Evolutionary conservation across 2,888 invertebrate genomes (phyloP), one percentile per base, ranked within the genome.

Genomic region (Lepidochrysops patricia): DNA sequence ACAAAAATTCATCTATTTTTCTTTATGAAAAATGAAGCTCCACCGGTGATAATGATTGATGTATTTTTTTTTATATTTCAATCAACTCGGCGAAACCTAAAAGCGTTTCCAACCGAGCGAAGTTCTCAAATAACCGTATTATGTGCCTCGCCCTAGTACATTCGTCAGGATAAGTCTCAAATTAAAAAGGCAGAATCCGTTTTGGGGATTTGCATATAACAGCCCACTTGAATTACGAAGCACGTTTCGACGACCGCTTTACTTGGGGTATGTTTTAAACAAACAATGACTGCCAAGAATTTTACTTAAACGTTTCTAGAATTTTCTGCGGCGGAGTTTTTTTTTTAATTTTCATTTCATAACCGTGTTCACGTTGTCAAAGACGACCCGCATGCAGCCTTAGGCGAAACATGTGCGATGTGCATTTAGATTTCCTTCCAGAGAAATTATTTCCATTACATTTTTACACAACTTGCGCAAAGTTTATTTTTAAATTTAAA

Each of bases 91-190:
- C 29, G 15, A 72, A 72, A 72, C 70, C 72, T 77, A 77, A 77
- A 82, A 83, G 79, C 78, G 76, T 76, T 72, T 67, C 6, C 71
- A 72, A 73, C 76, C 75, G 72, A 72, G 67, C 72, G 68, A 71
- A 72, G 73, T 77, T 81, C 75, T 68, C 81, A 80, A 84, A 84
- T 84, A 83, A 81, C 79, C 76, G 75, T 76, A 75, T 78, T 75
- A 77, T 80, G 67, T 75, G 73, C 76, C 77, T 72, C 68, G 73
- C 66, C 64, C 64, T 73, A 75, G 75, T 76, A 72, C 74, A 80
- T 77, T 78, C 77, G 74, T 79, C 75, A 77, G 71, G 68, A 73
- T 72, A 75, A 70, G 69, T 66, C 67, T 71, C 71, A 76, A 77
- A 78, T 79, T 73, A 72, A 77, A 76, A 77, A 77, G 70, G 70